Conservation (phyloP, 2,888 invertebrate species). For the Asteroscopus sphinx region DNA sequence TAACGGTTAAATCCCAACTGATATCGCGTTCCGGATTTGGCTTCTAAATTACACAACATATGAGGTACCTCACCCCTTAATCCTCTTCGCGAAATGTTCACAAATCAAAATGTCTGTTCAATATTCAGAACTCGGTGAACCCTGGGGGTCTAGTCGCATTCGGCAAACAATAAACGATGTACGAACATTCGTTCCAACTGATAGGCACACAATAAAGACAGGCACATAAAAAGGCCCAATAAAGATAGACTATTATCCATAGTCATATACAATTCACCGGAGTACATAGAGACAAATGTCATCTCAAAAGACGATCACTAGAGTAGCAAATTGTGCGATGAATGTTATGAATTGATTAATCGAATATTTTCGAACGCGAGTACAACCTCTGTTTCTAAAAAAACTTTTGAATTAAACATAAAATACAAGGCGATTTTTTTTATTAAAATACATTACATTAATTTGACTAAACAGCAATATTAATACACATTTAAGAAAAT, state of each 20-base stretch:
- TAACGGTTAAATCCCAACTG: slow-evolving; percentile 8
- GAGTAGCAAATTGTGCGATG: too few relatives aligned
- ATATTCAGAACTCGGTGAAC: slow-evolving; percentile 12
- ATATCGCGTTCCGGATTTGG: not conserved
- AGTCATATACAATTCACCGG: too few relatives aligned
- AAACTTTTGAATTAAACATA: not conserved
- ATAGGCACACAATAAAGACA: too few relatives aligned
- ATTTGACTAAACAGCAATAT: not conserved
- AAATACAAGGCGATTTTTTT: not conserved
- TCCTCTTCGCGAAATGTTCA: slow-evolving; percentile 19
- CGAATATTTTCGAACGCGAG: too few relatives aligned
- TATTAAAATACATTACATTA: not conserved
- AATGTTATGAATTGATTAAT: too few relatives aligned
- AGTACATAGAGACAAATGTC: too few relatives aligned
- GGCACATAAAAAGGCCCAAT: too few relatives aligned
- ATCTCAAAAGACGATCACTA: too few relatives aligned
- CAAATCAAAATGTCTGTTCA: slow-evolving; percentile 32
- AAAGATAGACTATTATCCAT: too few relatives aligned
- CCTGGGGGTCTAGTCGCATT: too few relatives aligned
- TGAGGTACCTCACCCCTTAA: slow-evolving; percentile 8
- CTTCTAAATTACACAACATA: slow-evolving; percentile 15
- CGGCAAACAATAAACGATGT: too few relatives aligned
- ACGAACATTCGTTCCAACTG: too few relatives aligned
- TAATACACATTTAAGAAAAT: slow-evolving; percentile 1
- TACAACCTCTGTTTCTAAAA: not conserved